phyloP scores from a whole-genome alignment of 2,113 vertebrate species.

The Phocoena phocoena region DNA sequence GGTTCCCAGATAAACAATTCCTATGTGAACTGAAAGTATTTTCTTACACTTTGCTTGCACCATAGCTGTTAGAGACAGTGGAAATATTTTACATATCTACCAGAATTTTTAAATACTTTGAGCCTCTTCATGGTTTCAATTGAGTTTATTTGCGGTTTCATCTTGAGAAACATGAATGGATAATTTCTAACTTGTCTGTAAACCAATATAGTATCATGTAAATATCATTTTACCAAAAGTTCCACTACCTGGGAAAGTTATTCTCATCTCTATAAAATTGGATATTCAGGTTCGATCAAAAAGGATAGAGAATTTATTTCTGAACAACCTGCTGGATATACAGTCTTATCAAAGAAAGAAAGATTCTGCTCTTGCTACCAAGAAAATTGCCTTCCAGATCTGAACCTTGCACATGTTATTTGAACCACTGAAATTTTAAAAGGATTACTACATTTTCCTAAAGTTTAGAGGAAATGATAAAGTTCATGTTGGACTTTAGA shows the following conservation, averaged over 20 bases:
- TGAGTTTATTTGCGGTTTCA: neutral
- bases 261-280: constrained; percentile 28
- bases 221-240: neutral
- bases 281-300: neutral
- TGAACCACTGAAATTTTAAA: constrained; percentile 3
- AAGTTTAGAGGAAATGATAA: neutral
- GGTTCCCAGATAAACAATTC: neutral
- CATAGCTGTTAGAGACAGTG: neutral
- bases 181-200: constrained; percentile 43
- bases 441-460: neutral
- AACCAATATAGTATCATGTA: neutral
- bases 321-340: neutral
- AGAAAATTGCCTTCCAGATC: neutral
- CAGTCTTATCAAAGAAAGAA: neutral
- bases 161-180: neutral
- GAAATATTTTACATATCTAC: neutral
- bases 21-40: neutral
- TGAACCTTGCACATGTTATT: neutral
- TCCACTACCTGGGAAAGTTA: neutral
- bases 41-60: neutral
- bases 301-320: constrained; percentile 7
- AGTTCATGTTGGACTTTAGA: neutral
- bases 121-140: neutral
- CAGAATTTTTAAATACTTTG: constrained; percentile 8
- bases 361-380: neutral